phyloP scores from a whole-genome alignment of 2,888 invertebrate species.

The Trissonchulus sp. region DNA sequence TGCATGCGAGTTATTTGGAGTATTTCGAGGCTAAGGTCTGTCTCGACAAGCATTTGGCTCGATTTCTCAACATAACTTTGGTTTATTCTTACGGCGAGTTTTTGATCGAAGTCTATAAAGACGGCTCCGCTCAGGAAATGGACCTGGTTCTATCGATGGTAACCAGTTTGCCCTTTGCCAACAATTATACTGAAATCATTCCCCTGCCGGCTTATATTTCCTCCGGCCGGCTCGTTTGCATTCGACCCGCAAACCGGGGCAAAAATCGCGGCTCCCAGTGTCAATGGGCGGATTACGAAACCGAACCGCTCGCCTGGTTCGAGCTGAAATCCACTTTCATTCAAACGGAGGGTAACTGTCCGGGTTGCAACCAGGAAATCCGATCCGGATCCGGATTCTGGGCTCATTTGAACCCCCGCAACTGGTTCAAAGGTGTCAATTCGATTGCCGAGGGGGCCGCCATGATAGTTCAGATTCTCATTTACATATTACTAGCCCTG shows the following conservation, averaged over 20 bases:
- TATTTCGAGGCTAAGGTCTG: neutral
- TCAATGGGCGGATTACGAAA: conserved; percentile 3
- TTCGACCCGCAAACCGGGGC: conserved; percentile 20
- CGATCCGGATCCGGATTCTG: neutral
- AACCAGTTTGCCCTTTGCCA: conserved; percentile 10
- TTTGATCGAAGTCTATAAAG: conserved; percentile 2
- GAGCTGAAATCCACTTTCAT: conserved; percentile 13
- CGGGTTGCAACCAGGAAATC: conserved; percentile 17
- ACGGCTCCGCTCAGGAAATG: neutral
- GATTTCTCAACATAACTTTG: conserved; percentile 16
- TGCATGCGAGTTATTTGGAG: conserved; percentile 20
- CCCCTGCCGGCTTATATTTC: conserved; percentile 20
- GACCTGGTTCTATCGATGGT: neutral
- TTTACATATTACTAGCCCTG: conserved; percentile 1
- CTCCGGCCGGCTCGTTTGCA: conserved; percentile 14
- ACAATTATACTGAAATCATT: conserved; percentile 15
- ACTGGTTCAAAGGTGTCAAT: conserved; percentile 20
- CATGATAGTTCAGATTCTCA: neutral
- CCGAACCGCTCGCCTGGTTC: conserved; percentile 8
- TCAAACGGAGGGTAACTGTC: conserved; percentile 18
- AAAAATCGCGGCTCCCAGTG: conserved; percentile 3
- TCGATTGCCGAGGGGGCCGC: neutral
- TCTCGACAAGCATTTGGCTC: conserved; percentile 4
- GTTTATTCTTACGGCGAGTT: conserved; percentile 17
- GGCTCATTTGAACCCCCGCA: neutral